phyloP scores from a whole-genome alignment of 2,113 vertebrate species.

The Caretta caretta region DNA sequence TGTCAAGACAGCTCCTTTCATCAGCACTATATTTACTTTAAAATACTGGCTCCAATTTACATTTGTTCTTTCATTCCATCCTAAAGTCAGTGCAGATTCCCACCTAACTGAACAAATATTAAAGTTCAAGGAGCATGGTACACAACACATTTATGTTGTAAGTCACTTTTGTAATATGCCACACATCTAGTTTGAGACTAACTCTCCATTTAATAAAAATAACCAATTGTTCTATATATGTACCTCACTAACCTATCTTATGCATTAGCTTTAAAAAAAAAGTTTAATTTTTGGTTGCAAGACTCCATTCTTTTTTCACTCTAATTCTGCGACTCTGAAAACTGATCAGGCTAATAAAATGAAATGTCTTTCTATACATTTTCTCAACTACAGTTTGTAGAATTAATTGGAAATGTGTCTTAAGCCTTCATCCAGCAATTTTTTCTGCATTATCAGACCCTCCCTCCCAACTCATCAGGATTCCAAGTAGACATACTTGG shows the following conservation, averaged over 20 bases:
- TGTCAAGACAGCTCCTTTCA: fast-evolving
- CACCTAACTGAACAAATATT: background rate
- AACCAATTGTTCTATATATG: background rate
- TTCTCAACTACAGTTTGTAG: background rate
- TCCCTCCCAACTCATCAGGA: no score
- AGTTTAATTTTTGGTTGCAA: no score
- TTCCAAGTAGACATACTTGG: no score
- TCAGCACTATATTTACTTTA: fast-evolving
- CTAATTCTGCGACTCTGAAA: background rate
- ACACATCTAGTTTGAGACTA: background rate
- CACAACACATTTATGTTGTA: background rate
- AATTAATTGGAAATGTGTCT: background rate
- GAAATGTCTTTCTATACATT: background rate
- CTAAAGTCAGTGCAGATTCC: fast-evolving
- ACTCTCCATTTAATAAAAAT: background rate
- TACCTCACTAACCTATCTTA: background rate
- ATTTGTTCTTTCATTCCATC: fast-evolving
- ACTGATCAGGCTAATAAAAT: background rate
- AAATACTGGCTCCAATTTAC: fast-evolving
- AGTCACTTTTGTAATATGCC: background rate
- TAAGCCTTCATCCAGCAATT: background rate
- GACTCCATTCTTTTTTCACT: background rate
- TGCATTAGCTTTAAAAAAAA: background rate
- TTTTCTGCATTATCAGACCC: no score
- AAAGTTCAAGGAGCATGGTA: background rate